A percentile compares a stretch with the other conserved stretches of the same genome.
These are phyloP conservation scores for Merodon equestris DNA, from an alignment of 2,888 invertebrate genomes.

Conservation along the genomic window DNA sequence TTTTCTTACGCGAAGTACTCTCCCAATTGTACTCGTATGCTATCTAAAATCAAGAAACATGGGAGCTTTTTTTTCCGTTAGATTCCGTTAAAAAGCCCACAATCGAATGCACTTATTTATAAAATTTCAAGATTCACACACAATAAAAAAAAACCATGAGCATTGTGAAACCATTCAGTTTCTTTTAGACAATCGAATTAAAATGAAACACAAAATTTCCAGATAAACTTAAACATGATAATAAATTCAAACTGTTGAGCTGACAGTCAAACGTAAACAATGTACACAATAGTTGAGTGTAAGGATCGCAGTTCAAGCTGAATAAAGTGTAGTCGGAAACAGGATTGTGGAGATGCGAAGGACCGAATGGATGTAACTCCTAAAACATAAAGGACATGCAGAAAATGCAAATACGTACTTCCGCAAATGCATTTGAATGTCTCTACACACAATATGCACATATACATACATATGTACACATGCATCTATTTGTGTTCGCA, in stretches of 20 bases:
- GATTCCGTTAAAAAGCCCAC: too few relatives aligned
- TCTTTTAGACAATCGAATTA: too few relatives aligned
- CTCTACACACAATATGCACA: too few relatives aligned
- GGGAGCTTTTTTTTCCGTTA: too few relatives aligned
- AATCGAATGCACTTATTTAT: too few relatives aligned
- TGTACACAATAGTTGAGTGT: conserved; percentile 23
- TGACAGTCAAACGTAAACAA: conserved; percentile 43
- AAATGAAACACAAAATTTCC: conserved; percentile 1
- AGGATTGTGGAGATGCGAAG: conserved; percentile 9
- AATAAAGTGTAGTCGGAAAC: conserved; percentile 28
- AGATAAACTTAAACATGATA: conserved; percentile 32
- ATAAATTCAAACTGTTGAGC: conserved; percentile 56
- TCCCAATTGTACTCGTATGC: too few relatives aligned
- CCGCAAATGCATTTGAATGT: too few relatives aligned
- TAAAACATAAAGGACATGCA: conserved; percentile 20
- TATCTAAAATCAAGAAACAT: too few relatives aligned
- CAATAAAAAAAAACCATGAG: too few relatives aligned
- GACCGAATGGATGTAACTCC: conserved; percentile 20
- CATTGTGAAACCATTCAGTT: too few relatives aligned
- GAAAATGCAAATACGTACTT: conserved; percentile 34
- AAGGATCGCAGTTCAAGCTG: conserved; percentile 28
- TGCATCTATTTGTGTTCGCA: background rate
- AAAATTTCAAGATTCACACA: too few relatives aligned
- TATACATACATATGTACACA: background rate
- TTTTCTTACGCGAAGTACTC: too few relatives aligned